Conservation (phyloP, 2,888 invertebrate genomes). For the Metalampra italica region DNA sequence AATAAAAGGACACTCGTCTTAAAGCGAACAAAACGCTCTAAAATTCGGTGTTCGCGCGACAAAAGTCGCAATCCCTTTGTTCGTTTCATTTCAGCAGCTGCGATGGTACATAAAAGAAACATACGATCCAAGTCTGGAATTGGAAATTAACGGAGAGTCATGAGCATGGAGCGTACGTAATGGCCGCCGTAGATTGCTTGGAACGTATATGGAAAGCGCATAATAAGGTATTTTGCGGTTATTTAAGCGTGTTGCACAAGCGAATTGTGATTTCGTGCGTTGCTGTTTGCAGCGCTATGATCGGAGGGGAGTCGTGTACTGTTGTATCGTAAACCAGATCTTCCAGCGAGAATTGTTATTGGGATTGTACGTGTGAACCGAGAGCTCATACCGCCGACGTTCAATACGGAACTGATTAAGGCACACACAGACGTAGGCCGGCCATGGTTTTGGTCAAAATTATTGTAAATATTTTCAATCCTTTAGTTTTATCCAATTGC, state of each 20-base stretch:
- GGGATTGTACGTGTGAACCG: slow-evolving; percentile 64
- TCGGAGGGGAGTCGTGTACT: slow-evolving; percentile 49
- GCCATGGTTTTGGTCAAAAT: not conserved
- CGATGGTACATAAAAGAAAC: slow-evolving; percentile 55
- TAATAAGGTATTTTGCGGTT: slow-evolving; percentile 77
- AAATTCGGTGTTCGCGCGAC: slow-evolving; percentile 56
- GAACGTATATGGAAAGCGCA: slow-evolving; percentile 75
- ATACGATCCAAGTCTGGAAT: slow-evolving; percentile 56
- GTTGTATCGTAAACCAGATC: slow-evolving; percentile 61
- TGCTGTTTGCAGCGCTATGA: slow-evolving; percentile 52
- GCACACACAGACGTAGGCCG: slow-evolving; percentile 7
- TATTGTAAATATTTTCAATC: too few species aligned
- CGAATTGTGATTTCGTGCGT: slow-evolving; percentile 74
- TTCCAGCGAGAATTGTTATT: slow-evolving; percentile 60
- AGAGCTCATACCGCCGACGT: slow-evolving; percentile 35
- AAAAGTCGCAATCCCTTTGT: slow-evolving; percentile 69
- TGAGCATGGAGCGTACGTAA: slow-evolving; percentile 63
- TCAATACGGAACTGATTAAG: slow-evolving; percentile 57
- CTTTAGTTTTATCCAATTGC: too few species aligned
- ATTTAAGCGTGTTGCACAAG: slow-evolving; percentile 72
- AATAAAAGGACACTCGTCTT: slow-evolving; percentile 56
- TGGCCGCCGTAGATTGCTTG: slow-evolving; percentile 64
- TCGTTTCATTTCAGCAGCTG: slow-evolving; percentile 63
- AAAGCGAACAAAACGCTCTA: slow-evolving; percentile 55
- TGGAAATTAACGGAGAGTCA: slow-evolving; percentile 68